phyloP scores from a whole-genome alignment of 1,140 invertebrate genomes.

The Conus ventricosus region DNA sequence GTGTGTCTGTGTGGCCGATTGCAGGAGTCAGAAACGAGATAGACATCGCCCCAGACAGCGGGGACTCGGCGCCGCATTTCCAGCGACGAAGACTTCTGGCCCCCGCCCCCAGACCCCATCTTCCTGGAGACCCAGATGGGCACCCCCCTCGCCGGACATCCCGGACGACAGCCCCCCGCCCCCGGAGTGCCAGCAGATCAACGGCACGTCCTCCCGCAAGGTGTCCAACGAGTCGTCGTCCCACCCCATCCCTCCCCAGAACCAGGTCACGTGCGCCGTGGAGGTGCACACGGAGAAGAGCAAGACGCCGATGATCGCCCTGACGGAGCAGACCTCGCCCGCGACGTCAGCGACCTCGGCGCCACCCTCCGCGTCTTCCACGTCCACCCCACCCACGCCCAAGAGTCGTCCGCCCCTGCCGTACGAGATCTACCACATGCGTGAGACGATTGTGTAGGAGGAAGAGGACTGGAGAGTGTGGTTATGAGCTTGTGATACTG shows the following conservation, averaged over 20 bases:
- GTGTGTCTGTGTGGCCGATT: background rate
- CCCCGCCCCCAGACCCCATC: background rate
- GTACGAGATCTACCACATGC: conserved; percentile 25
- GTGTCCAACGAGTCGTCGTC: conserved; percentile 30
- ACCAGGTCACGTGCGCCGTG: conserved; percentile 64
- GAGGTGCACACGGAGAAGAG: conserved; percentile 66
- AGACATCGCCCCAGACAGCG: background rate
- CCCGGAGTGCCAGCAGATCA: background rate
- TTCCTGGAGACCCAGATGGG: background rate
- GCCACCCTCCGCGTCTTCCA: background rate
- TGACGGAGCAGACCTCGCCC: conserved; percentile 28
- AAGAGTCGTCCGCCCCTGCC: conserved; percentile 8
- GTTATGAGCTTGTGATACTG: background rate
- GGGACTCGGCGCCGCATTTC: background rate
- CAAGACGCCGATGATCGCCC: conserved; percentile 35
- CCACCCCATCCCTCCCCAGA: conserved; percentile 51
- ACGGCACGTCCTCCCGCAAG: conserved; percentile 6
- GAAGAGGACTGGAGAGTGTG: background rate
- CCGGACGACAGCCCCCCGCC: conserved; percentile 9
- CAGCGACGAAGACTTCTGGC: background rate
- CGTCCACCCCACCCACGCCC: background rate
- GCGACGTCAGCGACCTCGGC: background rate
- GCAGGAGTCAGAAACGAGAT: background rate
- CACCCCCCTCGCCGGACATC: background rate
- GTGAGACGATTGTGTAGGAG: conserved; percentile 29